Conservation (phyloP, 2,113 vertebrate genomes). For the Microtus pennsylvanicus region DNA sequence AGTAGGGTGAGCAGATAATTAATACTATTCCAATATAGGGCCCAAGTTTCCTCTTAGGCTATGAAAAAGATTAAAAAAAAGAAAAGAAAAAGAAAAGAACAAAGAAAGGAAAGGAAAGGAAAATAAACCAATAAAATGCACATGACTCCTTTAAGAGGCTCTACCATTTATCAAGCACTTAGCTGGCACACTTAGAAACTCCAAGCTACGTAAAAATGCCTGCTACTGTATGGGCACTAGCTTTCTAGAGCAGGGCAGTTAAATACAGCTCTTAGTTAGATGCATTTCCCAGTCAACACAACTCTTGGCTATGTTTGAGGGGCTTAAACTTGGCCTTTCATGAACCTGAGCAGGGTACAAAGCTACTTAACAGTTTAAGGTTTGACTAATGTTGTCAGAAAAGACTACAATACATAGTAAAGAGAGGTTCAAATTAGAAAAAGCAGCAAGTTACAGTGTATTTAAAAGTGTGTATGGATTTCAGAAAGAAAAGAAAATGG, state of each 20-base stretch:
- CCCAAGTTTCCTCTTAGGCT: neutral
- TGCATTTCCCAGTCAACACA: neutral
- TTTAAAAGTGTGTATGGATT: neutral
- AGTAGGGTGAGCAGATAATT: neutral
- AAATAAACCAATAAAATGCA: neutral
- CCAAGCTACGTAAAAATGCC: neutral
- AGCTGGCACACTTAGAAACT: neutral
- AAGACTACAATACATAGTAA: neutral
- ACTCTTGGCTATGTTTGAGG: neutral
- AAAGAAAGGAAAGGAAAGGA: no score
- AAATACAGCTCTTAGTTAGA: no score
- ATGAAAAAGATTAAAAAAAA: neutral
- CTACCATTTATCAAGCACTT: neutral
- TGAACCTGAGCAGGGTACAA: neutral
- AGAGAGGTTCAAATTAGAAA: neutral
- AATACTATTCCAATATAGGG: neutral
- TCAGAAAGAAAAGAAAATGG: neutral
- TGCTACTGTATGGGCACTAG: neutral
- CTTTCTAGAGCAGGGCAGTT: neutral
- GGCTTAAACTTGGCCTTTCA: neutral
- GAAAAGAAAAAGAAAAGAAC: neutral
- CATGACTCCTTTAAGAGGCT: neutral
- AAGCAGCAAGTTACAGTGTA: neutral
- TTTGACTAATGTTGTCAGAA: neutral
- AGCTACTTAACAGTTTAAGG: neutral